Evolutionary conservation across 1,140 invertebrate genomes (phyloP), one percentile per base, ranked within the genome.

Genomic region (Oedothorax gibbosus): DNA sequence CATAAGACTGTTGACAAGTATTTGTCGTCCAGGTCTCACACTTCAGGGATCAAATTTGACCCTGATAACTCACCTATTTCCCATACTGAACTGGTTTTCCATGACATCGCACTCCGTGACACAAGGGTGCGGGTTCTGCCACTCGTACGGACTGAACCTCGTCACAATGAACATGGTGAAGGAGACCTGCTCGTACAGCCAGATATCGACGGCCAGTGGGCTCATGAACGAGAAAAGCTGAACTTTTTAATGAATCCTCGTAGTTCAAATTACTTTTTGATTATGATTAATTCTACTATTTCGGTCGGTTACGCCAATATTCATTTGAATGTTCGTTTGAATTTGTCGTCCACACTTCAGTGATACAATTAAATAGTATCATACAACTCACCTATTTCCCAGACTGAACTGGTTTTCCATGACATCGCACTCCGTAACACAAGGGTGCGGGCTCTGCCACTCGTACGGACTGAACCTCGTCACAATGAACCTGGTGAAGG

Each of bases 161-260:
- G 95, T 95, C n/a, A 97, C 93, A n/a, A 96, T 91, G 90, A 95
- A 96, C 92, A 96, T 95, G 14, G 94, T 95, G 84, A 92, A 87
- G 86, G 91, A 92, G 35, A 93, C 91, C 8, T 91, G 86, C 53
- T 92, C 87, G 87, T 92, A 92, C 50, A n/a, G n/a, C n/a, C n/a
- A n/a, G n/a, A n/a, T n/a, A n/a, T n/a, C n/a, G n/a, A 92, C 92
- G 6, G 90, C 90, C 53, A 93, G 88, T 87, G 93, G 93, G 56
- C 91, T 91, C 84, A 93, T 89, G 87, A 93, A 93, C 11, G 92
- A 93, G 88, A 93, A 93, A 3, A 93, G 88, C 65, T 91, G 89
- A 6, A 92, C 91, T 35, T 35, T n/a, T 5, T 35, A 35, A 35
- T 35, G 35, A 35, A 35, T 35, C 5, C 35, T 35, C 35, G 35